Evolutionary conservation across 1,140 invertebrate species (phyloP), one percentile per base, ranked within the genome.

Genomic region (Mesaphorura yosii): DNA sequence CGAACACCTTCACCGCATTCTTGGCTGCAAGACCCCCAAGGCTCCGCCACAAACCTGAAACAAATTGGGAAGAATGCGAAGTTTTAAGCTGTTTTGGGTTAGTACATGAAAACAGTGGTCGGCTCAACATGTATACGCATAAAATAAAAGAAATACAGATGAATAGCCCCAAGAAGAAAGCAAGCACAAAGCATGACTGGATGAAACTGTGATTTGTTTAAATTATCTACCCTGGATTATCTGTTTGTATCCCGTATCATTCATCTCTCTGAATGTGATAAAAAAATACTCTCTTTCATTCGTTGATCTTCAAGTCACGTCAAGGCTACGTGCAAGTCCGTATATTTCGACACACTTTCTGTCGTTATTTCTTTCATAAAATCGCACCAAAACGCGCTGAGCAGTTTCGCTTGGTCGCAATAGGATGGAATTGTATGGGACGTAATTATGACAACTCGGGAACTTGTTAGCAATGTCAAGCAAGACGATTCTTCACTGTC

Each of bases 21-120:
- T 0, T 84, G 84, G 60, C 82, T 88, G 71, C 92, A 96, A 3
- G 83, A 75, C 10, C 86, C 81, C 89, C 89, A 95, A 49, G 86
- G 79, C 29, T 82, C 78, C 14, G 77, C 73, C 41, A 84, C 77
- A 67, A 81, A 87, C 63, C 84, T 86, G 62, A 6, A 41, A 49
- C 29, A 59, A 15, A 31, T n/a, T 50, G 1, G 38, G 15, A 20
- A 15, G 19, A 50, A 26, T 38, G 14, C 31, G 10, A 10, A 34
- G 31, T 10, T 34, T n/a, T n/a, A n/a, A n/a, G n/a, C n/a, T n/a
- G n/a, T n/a, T n/a, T n/a, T n/a, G n/a, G n/a, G n/a, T n/a, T n/a
- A n/a, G n/a, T n/a, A n/a, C n/a, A n/a, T n/a, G n/a, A n/a, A n/a
- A n/a, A n/a, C n/a, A n/a, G n/a, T n/a, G n/a, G n/a, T n/a, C n/a